phyloP scores from a whole-genome alignment of 2,797 vertebrate species.

The Platalea minor region DNA sequence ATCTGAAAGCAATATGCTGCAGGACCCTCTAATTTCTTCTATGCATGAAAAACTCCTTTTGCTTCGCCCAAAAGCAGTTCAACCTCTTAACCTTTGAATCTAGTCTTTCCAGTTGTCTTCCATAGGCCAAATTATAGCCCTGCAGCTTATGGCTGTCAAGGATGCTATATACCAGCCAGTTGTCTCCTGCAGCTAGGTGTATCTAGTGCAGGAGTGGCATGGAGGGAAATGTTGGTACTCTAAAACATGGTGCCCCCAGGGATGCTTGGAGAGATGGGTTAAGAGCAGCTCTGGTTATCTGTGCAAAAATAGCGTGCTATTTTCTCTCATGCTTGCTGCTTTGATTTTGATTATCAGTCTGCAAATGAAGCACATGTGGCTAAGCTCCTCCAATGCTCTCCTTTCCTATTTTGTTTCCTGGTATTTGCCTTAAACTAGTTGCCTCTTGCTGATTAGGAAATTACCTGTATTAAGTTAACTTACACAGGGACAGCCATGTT shows the following conservation, averaged over 20 bases:
- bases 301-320: background rate
- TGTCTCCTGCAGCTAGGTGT: background rate
- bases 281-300: background rate
- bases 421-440: background rate
- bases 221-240: background rate
- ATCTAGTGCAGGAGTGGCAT: accelerated
- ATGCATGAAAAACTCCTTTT: background rate
- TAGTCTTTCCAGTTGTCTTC: background rate
- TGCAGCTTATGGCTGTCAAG: background rate
- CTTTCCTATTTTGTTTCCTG: background rate
- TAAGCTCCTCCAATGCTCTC: background rate
- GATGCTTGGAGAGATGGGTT: background rate
- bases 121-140: background rate
- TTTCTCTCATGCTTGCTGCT: background rate
- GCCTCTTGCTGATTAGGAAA: background rate
- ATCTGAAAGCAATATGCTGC: background rate
- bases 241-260: background rate
- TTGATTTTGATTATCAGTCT: background rate
- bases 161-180: background rate
- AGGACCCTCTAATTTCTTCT: background rate
- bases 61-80: background rate
- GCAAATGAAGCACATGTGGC: accelerated
- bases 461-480: background rate
- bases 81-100: background rate
- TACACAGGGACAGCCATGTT: background rate